Percentiles rank a stretch among this genome's conserved stretches.
These are phyloP conservation scores for Hypsibius dujardini DNA, from an alignment of 1,140 invertebrate genomes.

Conservation along the genomic window DNA sequence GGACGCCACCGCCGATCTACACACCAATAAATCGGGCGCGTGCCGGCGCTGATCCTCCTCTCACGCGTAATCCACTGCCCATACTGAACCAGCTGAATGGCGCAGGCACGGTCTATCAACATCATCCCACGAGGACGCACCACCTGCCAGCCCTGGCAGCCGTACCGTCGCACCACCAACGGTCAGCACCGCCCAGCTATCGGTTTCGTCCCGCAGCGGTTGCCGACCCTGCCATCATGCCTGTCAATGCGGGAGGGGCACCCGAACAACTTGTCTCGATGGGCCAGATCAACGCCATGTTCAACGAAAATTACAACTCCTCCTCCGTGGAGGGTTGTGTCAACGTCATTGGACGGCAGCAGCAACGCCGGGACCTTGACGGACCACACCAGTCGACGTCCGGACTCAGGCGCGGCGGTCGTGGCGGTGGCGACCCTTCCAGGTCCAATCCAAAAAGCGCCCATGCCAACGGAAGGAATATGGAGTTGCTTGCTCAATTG, in stretches of 20 bases:
- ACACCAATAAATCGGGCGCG: too few relatives aligned
- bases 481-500: constrained; percentile 1
- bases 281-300: not conserved
- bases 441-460: not conserved
- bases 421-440: not conserved
- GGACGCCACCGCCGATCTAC: not conserved
- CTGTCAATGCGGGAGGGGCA: not conserved
- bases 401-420: too few relatives aligned
- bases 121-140: too few relatives aligned
- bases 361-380: too few relatives aligned
- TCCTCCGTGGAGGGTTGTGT: too few relatives aligned
- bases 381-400: too few relatives aligned
- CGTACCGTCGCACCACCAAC: not conserved
- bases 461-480: not conserved
- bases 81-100: not conserved
- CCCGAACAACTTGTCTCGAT: not conserved
- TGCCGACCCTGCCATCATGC: not conserved
- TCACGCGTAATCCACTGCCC: not conserved
- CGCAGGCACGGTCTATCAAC: too few relatives aligned
- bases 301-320: constrained; percentile 3
- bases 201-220: not conserved
- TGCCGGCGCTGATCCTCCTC: too few relatives aligned
- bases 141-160: not conserved
- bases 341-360: too few relatives aligned
- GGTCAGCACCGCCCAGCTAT: constrained; percentile 6